Base-by-base conservation (phyloP, 2,888 invertebrate species). In the Serripes groenlandicus region DNA sequence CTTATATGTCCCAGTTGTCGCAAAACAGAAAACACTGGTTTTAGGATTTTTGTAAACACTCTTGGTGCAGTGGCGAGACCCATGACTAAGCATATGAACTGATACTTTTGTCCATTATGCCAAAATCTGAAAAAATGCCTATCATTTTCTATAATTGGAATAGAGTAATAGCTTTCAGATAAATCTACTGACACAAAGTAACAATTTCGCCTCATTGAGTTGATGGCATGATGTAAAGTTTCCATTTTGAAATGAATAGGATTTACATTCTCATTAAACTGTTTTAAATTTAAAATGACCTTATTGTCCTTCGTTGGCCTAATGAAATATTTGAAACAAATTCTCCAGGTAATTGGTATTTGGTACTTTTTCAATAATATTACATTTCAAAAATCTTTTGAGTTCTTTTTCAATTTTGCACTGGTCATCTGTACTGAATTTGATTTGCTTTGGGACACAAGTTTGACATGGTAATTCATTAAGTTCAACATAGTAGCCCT, bases 211-310 rank as follows among this genome's bases (percentile, higher is more conserved):
- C 66, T n/a, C 62, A 75, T 75, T 34, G 54, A 60, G 23, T 56
- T 35, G 28, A 76, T 62, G 7, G 81, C 76, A 34, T 62, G 42
- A 35, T 75, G 42, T 56, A 79, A 62, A 11, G 68, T 79, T 71
- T 83, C 78, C 75, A 79, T 79, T 76, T 75, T 77, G 56, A 81
- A 81, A 77, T 74, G 77, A 18, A 69, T 52, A 28, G 68, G 37
- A 28, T 69, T 73, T 42, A 81, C 49, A 69, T 77, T 34, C 30
- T 69, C 30, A 74, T 77, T 81, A 26, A 77, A 73, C 23, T 77
- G 30, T 35, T 81, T 77, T 23, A 69, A 72, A 68, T 77, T 81
- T 26, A 81, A 68, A 73, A 81, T 81, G 4, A 81, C 23, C 3
- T 52, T 66, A 15, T 72, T 75, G 42, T 72, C 54, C 54, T 72